Conservation (phyloP, 1,140 invertebrate genomes). For the Piezodorus guildinii region DNA sequence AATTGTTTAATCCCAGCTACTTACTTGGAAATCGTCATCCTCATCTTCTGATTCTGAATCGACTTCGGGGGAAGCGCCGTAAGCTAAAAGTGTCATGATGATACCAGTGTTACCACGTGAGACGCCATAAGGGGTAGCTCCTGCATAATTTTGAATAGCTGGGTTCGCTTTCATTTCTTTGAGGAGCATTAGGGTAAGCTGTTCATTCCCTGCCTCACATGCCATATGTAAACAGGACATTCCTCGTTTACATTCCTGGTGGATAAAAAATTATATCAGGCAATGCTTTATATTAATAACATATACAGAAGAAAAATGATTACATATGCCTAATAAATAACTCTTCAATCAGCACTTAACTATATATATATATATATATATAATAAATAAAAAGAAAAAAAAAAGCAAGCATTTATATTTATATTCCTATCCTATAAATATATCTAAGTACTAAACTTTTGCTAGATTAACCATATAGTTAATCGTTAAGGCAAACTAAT, state of each 20-base stretch:
- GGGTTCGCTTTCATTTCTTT: slow-evolving; percentile 16
- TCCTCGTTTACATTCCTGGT: slow-evolving; percentile 26
- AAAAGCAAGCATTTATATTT: background rate
- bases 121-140: slow-evolving; percentile 13
- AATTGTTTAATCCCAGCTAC: background rate
- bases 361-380: too few species aligned
- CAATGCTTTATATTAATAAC: too few species aligned
- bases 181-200: slow-evolving; percentile 17
- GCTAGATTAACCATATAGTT: too few species aligned
- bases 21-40: slow-evolving; percentile 4
- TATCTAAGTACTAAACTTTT: too few species aligned
- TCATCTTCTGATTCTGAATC: background rate
- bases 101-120: background rate
- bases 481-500: too few species aligned
- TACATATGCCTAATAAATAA: too few species aligned
- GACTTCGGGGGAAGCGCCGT: background rate
- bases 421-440: too few species aligned
- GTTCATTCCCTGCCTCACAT: slow-evolving; percentile 20
- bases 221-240: slow-evolving; percentile 25
- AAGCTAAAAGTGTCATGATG: background rate
- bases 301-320: too few species aligned
- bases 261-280: slow-evolving; percentile 9
- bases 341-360: too few species aligned
- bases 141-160: slow-evolving; percentile 23
- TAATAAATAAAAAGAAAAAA: too few species aligned